These are phyloP conservation scores for Cololabis saira DNA, from an alignment of 2,113 vertebrate genomes.

Conservation along the genomic window DNA sequence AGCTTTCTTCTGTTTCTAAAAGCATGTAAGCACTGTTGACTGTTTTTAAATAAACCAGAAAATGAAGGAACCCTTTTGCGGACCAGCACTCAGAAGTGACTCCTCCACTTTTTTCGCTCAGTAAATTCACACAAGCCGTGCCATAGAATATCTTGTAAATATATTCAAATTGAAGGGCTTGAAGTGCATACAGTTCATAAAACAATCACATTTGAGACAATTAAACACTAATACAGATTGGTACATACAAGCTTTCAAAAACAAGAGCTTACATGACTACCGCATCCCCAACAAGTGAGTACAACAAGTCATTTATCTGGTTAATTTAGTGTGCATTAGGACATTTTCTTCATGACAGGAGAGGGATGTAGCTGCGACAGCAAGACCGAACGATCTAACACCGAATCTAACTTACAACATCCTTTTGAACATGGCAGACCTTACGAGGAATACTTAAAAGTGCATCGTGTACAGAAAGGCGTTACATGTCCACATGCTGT, in stretches of 20 bases:
- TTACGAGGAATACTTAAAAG: slow-evolving; percentile 25
- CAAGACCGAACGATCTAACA: not conserved
- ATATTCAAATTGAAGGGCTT: not conserved
- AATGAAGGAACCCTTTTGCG: slow-evolving; percentile 29
- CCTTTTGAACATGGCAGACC: slow-evolving; percentile 1
- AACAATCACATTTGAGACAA: slow-evolving; percentile 32
- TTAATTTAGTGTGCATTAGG: not conserved
- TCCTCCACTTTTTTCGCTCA: not conserved
- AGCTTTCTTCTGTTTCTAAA: slow-evolving; percentile 63
- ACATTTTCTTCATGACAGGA: not conserved
- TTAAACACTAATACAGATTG: slow-evolving; percentile 15
- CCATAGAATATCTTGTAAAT: not conserved
- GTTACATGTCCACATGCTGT: not conserved
- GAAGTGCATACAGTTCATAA: not conserved
- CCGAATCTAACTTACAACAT: not conserved
- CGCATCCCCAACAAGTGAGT: not conserved
- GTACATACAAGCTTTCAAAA: slow-evolving; percentile 1
- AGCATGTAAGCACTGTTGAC: slow-evolving; percentile 74
- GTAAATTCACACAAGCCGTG: not conserved
- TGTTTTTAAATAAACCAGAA: slow-evolving; percentile 79
- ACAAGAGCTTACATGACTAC: not conserved
- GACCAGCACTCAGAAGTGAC: slow-evolving; percentile 16
- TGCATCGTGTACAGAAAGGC: slow-evolving; percentile 27
- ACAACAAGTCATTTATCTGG: not conserved
- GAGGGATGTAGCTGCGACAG: slow-evolving; percentile 3